phyloP scores from a whole-genome alignment of 2,888 invertebrate genomes.

The Omphaloscelis lunosa region DNA sequence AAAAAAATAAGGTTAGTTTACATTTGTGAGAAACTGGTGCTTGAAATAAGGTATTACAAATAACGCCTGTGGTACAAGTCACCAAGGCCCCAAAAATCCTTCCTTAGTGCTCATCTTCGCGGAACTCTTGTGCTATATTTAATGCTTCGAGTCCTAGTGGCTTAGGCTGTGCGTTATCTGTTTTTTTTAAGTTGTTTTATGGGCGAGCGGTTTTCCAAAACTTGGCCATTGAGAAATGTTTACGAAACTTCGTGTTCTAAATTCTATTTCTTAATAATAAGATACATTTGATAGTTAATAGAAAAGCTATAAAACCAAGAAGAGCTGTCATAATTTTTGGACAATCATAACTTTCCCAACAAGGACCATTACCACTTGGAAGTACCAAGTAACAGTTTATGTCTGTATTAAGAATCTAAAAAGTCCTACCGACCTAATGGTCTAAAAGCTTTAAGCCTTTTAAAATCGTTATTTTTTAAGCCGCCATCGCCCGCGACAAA shows the following conservation, averaged over 20 bases:
- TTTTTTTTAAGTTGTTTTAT: not conserved
- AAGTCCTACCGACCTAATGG: not conserved
- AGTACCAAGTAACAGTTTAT: not conserved
- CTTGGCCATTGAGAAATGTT: not conserved
- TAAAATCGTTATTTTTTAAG: conserved; percentile 4
- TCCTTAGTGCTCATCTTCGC: too few relatives aligned
- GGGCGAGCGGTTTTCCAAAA: too few relatives aligned
- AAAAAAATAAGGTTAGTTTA: too few relatives aligned
- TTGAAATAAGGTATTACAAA: too few relatives aligned
- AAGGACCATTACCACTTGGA: not conserved
- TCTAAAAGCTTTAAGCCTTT: not conserved
- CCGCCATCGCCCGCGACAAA: conserved; percentile 28
- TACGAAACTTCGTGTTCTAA: not conserved
- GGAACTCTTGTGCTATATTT: too few relatives aligned
- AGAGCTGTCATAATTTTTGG: not conserved
- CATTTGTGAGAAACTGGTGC: too few relatives aligned
- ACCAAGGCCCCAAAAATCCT: too few relatives aligned
- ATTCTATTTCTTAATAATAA: not conserved
- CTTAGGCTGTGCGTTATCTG: not conserved
- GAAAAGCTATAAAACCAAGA: not conserved
- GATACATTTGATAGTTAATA: too few relatives aligned
- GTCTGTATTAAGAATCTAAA: not conserved
- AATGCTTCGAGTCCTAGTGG: too few relatives aligned
- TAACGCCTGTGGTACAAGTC: too few relatives aligned
- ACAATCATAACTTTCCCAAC: not conserved